A percentile compares a stretch with the other conserved stretches of the same genome.
phyloP scores from a whole-genome alignment of 1,140 invertebrate genomes.

The Prorops nasuta region DNA sequence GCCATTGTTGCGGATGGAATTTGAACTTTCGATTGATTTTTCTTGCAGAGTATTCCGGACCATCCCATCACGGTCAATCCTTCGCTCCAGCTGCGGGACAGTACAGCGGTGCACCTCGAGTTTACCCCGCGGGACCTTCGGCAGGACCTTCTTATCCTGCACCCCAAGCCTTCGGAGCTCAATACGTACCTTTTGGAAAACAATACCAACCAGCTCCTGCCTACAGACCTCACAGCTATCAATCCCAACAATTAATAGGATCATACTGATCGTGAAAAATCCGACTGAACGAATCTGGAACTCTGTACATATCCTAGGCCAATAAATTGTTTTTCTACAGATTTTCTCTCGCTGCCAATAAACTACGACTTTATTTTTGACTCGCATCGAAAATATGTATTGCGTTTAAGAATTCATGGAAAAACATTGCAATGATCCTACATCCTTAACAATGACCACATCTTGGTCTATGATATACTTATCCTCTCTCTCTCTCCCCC shows the following conservation, averaged over 20 bases:
- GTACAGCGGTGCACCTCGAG: conserved; percentile 28
- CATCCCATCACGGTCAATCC: conserved; percentile 34
- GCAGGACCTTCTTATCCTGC: conserved; percentile 23
- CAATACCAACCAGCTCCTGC: conserved; percentile 31
- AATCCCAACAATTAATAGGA: conserved; percentile 41
- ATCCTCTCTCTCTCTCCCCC: too few relatives aligned
- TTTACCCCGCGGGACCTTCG: conserved; percentile 25
- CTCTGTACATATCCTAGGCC: conserved; percentile 53
- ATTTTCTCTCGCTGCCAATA: too few relatives aligned
- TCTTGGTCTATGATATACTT: too few relatives aligned
- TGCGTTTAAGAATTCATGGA: too few relatives aligned
- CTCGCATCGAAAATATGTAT: too few relatives aligned
- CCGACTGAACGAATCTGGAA: conserved; percentile 2
- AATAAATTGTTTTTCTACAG: conserved; percentile 55
- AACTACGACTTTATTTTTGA: too few relatives aligned
- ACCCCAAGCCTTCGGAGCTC: conserved; percentile 18
- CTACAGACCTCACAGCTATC: conserved; percentile 46
- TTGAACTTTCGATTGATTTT: too few relatives aligned
- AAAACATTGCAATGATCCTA: too few relatives aligned
- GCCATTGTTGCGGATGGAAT: too few relatives aligned
- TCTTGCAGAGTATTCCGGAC: conserved; percentile 31
- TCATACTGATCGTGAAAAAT: conserved; percentile 26
- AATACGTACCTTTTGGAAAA: conserved; percentile 17
- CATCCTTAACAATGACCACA: too few relatives aligned
- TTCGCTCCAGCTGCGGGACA: conserved; percentile 41